These are phyloP conservation scores for Drosophila neotestacea DNA, from an alignment of 2,888 invertebrate species.

Conservation along the genomic window DNA sequence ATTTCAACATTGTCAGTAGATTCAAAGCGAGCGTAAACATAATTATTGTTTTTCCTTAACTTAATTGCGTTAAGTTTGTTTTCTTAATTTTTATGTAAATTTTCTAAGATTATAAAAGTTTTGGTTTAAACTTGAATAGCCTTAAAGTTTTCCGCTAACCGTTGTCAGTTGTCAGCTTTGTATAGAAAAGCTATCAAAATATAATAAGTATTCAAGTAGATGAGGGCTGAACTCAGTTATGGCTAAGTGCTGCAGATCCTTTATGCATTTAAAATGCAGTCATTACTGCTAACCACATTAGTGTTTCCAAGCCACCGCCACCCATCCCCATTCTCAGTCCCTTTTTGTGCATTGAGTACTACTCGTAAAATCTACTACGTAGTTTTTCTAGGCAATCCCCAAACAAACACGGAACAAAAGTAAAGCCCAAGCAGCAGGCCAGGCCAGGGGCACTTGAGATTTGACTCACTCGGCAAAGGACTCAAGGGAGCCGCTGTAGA, in stretches of 20 bases:
- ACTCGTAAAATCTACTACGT: constrained; percentile 8
- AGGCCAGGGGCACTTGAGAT: constrained; percentile 60
- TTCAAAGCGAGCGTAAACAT: not conserved
- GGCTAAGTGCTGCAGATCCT: constrained; percentile 55
- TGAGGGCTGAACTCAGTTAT: constrained; percentile 20
- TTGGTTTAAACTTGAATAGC: constrained; percentile 3
- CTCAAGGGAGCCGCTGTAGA: constrained; percentile 30
- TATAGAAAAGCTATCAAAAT: constrained; percentile 31
- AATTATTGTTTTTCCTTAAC: not conserved
- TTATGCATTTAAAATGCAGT: constrained; percentile 61
- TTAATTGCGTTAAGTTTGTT: not conserved
- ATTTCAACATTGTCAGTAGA: not conserved
- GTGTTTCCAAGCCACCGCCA: constrained; percentile 22
- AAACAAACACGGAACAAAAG: constrained; percentile 40
- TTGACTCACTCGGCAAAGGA: constrained; percentile 16
- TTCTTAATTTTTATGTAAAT: constrained; percentile 1
- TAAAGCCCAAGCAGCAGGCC: constrained; percentile 39
- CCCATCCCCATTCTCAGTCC: not conserved
- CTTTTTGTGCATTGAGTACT: constrained; percentile 11
- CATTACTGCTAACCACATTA: constrained; percentile 63
- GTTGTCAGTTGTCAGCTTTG: not conserved
- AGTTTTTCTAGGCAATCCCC: constrained; percentile 31
- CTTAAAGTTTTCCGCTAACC: constrained; percentile 2
- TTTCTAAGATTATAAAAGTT: constrained; percentile 12
- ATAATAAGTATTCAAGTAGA: constrained; percentile 22